Evolutionary conservation across 2,113 vertebrate genomes (phyloP), one percentile per base, ranked within the genome.

Genomic region (Physeter macrocephalus): DNA sequence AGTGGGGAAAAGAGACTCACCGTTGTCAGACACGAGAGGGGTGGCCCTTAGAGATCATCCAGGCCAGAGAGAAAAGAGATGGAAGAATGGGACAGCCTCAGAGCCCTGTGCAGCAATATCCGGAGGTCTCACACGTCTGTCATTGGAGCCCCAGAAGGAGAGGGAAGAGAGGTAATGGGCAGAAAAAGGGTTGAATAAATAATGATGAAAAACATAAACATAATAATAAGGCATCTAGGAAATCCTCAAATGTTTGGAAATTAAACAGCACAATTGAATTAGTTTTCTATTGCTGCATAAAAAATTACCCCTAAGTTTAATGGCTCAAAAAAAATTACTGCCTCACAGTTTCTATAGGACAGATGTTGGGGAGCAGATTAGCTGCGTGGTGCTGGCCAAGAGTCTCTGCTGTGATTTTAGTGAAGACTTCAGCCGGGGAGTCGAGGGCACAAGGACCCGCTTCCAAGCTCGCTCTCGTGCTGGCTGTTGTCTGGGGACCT

Each of bases 1-100:
- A 0, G 2, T 3, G 34, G 57, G 20, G 54, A 6, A 6, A 4
- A 20, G 27, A n/a, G 36, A 31, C 12, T 34, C 21, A 4, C 13
- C 14, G 15, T 10, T 61, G 23, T 14, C 10, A 20, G n/a, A 21
- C 18, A 1, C 15, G 11, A 29, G 67, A 36, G 2, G 11, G 34
- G 21, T 1, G 4, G 31, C 59, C 43, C 36, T 57, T 49, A 61
- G 64, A 86, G 39, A 46, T 18, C 72, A 27, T 41, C 41, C 27
- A 36, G 62, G 52, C 54, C 80, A 34, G 15, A 74, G 36, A 36
- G 78, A 62, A n/a, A 46, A 27, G 17, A 39, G 18, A 0, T 4
- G 18, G 25, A 7, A 7, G 78, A 39, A 39, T 41, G 52, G 74
- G 57, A 15, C n/a, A n/a, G 49, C 18, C 31, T 52, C 90, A 1